Conservation (phyloP, 2,888 invertebrate genomes). For the Enoplolaimus lenunculus region DNA sequence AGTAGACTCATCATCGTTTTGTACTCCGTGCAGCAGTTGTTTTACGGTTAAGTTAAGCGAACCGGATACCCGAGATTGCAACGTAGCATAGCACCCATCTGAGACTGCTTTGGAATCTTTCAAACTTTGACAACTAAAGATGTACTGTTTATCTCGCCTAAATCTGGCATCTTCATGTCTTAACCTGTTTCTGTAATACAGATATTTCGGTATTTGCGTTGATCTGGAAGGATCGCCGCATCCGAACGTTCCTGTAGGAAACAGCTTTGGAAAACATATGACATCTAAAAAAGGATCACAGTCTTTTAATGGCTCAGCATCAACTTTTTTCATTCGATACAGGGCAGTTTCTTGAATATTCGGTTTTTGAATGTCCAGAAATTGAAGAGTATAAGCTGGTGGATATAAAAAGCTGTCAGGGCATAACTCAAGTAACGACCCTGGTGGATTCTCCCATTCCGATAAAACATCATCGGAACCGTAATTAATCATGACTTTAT, state of each 20-base stretch:
- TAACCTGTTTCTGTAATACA: background rate
- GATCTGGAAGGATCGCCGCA: background rate
- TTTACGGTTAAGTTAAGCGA: background rate
- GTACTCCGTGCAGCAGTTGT: background rate
- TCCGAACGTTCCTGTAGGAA: slow-evolving; percentile 4
- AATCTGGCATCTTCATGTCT: background rate
- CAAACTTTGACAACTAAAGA: background rate
- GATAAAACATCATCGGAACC: too few relatives aligned
- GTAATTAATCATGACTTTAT: too few relatives aligned
- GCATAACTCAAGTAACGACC: too few relatives aligned
- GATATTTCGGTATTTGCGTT: background rate
- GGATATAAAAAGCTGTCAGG: too few relatives aligned
- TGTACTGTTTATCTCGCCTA: background rate
- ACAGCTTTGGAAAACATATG: background rate
- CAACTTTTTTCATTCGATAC: background rate
- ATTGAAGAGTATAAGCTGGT: background rate
- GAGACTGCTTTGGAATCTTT: background rate
- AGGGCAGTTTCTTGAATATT: background rate
- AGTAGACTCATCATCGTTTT: background rate
- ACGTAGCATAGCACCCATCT: background rate
- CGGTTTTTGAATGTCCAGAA: background rate
- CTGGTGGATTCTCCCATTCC: too few relatives aligned
- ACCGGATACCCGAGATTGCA: background rate
- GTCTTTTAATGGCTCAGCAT: background rate
- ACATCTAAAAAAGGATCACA: background rate